Conservation (phyloP, 2,113 vertebrate species). For the Haemorhous mexicanus region DNA sequence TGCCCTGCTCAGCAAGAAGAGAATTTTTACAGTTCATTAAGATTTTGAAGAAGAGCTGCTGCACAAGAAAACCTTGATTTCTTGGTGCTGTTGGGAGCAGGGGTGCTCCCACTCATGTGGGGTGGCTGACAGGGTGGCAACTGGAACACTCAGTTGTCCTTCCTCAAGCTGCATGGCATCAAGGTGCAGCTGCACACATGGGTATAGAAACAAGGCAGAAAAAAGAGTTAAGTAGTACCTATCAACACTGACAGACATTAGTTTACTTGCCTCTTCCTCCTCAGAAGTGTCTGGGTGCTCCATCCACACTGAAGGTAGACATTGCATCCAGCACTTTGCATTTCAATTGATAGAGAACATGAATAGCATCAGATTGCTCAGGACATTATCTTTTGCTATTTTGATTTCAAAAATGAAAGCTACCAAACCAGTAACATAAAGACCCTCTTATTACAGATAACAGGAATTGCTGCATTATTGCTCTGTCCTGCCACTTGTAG, state of each 20-base stretch:
- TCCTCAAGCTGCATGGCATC: neutral
- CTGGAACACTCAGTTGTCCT: neutral
- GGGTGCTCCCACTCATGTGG: neutral
- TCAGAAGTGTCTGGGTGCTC: neutral
- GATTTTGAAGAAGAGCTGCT: neutral
- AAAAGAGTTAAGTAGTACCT: neutral
- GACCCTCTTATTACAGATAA: neutral
- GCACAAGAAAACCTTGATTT: neutral
- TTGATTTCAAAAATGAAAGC: neutral
- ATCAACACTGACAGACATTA: neutral
- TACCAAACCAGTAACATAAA: neutral
- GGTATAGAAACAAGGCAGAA: neutral
- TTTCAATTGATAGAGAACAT: neutral
- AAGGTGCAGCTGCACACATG: neutral
- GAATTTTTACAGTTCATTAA: neutral
- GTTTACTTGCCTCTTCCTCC: neutral
- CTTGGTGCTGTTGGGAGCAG: neutral
- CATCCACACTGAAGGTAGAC: neutral
- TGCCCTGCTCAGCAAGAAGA: neutral
- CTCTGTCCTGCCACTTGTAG: neutral
- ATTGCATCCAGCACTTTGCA: neutral
- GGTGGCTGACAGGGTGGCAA: neutral
- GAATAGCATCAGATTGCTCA: rapidly evolving
- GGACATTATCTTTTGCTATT: neutral
- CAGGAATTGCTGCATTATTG: neutral